Evolutionary conservation across 2,888 invertebrate species (phyloP), one percentile per base, ranked within the genome.

Genomic region (Eupithecia insigniata): DNA sequence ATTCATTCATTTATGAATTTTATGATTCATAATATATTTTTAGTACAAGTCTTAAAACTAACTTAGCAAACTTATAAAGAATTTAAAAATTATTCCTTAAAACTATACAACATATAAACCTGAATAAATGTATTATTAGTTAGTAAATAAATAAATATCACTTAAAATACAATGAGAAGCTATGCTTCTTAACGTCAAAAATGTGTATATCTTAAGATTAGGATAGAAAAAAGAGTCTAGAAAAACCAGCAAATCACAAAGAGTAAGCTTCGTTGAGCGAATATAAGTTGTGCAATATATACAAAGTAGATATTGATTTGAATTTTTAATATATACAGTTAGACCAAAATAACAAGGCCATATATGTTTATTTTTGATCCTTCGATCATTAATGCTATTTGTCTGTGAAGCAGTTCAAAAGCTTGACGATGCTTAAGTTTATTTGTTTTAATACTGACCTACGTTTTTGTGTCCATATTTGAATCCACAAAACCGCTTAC

Each of bases 181-280:
- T 91, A 89, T 82, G 91, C 92, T 93, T 87, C 88, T 82, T 77
- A 34, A 62, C 8, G 60, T 84, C 86, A 89, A 82, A 58, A 22
- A 80, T 82, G 83, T 87, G 88, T 90, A 90, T 89, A 90, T 90
- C 78, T 80, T 84, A 81, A n/a, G 64, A 64, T 39, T 86, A 87
- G 80, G 87, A 87, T 87, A 87, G 83, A 85, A 90, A n/a, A 88
- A 89, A 88, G 86, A 86, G 78, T 84, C 87, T 89, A 92, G 92
- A 92, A 91, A 87, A 91, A 92, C 81, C 79, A 88, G 93, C 92
- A 92, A 93, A 91, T 92, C 92, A 93, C 92, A 85, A 90, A 87
- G 28, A 89, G 84, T 79, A 92, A 93, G 92, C 84, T 88, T 85
- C 70, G 68, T 89, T 88, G 88, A 89, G 89, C 89, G 88, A 88